Base-by-base conservation (phyloP, 2,797 vertebrate species). In the Morus bassanus region DNA sequence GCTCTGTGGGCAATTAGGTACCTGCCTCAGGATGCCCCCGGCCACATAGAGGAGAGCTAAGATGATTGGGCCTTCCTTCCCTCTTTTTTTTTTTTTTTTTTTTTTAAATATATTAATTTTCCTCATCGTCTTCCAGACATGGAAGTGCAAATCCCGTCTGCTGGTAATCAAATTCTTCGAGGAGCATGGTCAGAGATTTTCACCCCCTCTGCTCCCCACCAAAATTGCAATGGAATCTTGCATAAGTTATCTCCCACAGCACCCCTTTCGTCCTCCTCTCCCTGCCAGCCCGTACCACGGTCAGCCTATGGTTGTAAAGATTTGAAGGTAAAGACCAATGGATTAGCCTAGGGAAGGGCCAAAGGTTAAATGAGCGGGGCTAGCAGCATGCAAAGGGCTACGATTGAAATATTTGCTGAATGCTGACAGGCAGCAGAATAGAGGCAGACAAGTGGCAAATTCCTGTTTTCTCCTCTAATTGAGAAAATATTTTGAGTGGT, bases 391-490 rank as follows among this genome's bases (percentile, higher is more conserved):
- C 95, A 96, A 97, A 97, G 84, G 85, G 69, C 91, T 78, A 54
- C 4, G 91, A 97, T 95, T 98, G 98, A 98, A 98, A 97, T 98
- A 98, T 98, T 97, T 98, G 97, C 95, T 96, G 97, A 97, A 98
- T 95, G 94, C 89, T 98, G 98, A 98, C 97, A 98, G 97, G 95
- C 96, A 96, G 61, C 95, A 98, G 97, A 98, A 98, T 97, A 96
- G 98, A 97, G 96, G 97, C 97, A 97, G 98, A 97, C 97, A 98
- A 98, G 97, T 98, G 97, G 97, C 96, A 98, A 98, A 98, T 98
- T 98, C 97, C 94, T 97, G 95, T 97, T 98, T 98, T 98, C 97
- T 96, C 50, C 89, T 93, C 93, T 97, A 97, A 98, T 97, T 98
- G 97, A 98, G 97, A 97, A 98, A 98, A 98, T 98, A 97, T 98